Percentiles rank a stretch among this genome's conserved stretches.
Evolutionary conservation across 2,113 vertebrate species (phyloP).

Genomic region (Thryonomys swinderianus): DNA sequence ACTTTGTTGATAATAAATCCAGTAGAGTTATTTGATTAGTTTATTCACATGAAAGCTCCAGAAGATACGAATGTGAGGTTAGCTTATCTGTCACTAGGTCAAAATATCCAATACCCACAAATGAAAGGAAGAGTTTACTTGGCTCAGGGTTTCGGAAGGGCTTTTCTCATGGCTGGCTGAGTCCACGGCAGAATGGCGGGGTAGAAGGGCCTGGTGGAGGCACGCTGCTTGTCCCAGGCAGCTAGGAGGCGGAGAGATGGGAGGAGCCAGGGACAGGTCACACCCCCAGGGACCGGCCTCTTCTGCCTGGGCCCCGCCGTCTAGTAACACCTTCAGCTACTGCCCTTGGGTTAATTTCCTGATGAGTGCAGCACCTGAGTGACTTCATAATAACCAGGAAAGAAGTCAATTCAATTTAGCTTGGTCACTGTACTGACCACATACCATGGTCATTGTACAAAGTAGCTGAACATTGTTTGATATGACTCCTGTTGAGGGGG

Average conservation of each 20-base stretch:
- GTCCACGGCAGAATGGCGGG: not conserved
- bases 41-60: conserved; percentile 3
- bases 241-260: not conserved
- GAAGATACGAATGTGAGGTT: not conserved
- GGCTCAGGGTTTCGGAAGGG: not conserved
- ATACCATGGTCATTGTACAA: not conserved
- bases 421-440: not conserved
- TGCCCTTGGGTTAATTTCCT: not conserved
- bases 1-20: not conserved
- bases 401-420: conserved; percentile 10
- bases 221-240: not conserved
- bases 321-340: not conserved
- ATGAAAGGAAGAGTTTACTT: not conserved
- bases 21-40: not conserved
- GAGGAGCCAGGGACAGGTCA: not conserved
- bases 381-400: not conserved
- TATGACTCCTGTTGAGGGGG: not conserved
- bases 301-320: not conserved
- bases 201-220: not conserved
- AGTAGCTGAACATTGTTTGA: not conserved
- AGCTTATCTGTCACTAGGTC: not conserved
- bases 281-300: not conserved
- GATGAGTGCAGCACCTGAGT: not conserved
- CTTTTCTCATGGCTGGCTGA: not conserved
- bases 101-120: not conserved